These are phyloP conservation scores for Popillia japonica DNA, from an alignment of 1,140 invertebrate genomes.

Conservation along the genomic window DNA sequence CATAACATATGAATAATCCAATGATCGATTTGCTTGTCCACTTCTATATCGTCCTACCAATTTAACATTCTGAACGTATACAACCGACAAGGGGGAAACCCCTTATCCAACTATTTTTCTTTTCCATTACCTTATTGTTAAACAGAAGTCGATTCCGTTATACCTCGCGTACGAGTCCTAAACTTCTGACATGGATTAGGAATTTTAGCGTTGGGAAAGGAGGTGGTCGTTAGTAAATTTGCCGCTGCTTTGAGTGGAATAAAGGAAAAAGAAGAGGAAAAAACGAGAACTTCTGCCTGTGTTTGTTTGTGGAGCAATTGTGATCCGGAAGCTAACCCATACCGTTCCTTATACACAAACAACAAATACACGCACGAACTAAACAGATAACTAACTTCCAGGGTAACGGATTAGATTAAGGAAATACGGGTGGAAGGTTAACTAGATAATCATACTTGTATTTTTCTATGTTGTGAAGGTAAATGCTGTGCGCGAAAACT, in stretches of 20 bases:
- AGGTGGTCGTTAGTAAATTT: slow-evolving; percentile 2
- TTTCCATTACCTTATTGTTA: slow-evolving; percentile 14
- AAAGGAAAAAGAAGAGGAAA: not conserved
- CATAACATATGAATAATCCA: not conserved
- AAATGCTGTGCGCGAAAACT: not conserved
- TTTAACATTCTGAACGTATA: not conserved
- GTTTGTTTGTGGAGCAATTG: not conserved
- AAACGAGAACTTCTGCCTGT: not conserved
- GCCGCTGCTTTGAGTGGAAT: not conserved
- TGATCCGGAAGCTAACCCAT: not conserved
- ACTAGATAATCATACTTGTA: not conserved
- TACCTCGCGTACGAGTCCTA: not conserved
- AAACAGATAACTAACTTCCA: slow-evolving; percentile 14
- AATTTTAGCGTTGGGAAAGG: not conserved
- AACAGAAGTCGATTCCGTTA: not conserved
- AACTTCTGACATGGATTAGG: slow-evolving; percentile 3
- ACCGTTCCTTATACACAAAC: not conserved
- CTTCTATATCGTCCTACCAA: not conserved
- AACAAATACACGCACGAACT: not conserved
- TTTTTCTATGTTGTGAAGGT: not conserved
- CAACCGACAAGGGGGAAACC: not conserved
- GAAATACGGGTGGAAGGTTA: slow-evolving; percentile 2
- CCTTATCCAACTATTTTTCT: not conserved
- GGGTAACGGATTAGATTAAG: not conserved
- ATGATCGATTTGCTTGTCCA: not conserved